These are phyloP conservation scores for Muscicapa striata DNA, from an alignment of 2,797 vertebrate species.

Conservation along the genomic window DNA sequence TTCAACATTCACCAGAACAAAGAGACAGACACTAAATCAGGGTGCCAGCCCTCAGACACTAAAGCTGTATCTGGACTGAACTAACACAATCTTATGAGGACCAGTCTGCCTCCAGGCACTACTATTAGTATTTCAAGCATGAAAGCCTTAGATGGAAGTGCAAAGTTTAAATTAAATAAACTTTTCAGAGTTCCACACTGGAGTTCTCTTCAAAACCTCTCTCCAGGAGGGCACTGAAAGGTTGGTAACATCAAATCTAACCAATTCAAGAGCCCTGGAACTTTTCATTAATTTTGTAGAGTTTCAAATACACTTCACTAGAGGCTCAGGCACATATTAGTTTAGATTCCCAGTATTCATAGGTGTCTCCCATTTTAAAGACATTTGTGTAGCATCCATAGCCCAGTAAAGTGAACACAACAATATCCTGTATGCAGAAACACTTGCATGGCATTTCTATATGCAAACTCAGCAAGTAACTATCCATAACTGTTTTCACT, in stretches of 20 bases:
- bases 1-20: background rate
- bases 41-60: background rate
- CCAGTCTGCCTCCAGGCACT: background rate
- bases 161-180: background rate
- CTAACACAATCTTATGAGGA: background rate
- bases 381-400: background rate
- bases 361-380: background rate
- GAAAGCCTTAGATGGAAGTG: background rate
- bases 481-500: background rate
- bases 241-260: background rate
- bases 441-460: background rate
- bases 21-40: slow-evolving; percentile 27
- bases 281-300: background rate
- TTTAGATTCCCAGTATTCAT: background rate
- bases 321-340: background rate
- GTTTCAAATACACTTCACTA: background rate
- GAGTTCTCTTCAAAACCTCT: background rate
- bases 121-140: slow-evolving; percentile 19
- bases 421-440: background rate
- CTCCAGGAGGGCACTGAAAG: background rate
- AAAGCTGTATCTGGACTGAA: background rate
- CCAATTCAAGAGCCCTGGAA: background rate
- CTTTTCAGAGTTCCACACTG: background rate
- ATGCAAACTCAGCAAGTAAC: background rate
- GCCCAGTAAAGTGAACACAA: background rate